Evolutionary conservation across 2,888 invertebrate species (phyloP).

Genomic region (Agriotes lineatus): DNA sequence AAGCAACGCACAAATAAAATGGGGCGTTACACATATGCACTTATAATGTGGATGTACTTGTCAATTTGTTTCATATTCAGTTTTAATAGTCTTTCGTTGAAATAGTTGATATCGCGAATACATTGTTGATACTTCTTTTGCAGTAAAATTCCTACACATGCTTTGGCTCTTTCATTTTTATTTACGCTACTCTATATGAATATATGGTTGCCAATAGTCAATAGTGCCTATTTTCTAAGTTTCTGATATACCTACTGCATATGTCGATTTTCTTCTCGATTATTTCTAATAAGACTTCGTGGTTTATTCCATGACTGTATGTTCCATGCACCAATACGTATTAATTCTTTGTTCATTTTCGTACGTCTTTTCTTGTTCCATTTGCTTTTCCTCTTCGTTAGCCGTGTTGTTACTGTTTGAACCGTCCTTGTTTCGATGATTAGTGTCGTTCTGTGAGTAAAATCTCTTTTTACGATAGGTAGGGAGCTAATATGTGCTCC

Average conservation of each 20-base stretch:
- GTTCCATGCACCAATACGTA: neutral
- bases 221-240: too few relatives aligned
- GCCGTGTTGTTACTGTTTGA: neutral
- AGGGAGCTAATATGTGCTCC: neutral
- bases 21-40: too few relatives aligned
- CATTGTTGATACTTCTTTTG: too few relatives aligned
- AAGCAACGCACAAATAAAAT: too few relatives aligned
- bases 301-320: too few relatives aligned
- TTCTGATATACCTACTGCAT: neutral
- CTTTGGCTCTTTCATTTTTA: neutral
- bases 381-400: neutral
- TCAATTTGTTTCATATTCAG: too few relatives aligned
- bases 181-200: too few relatives aligned
- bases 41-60: neutral
- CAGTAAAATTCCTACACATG: neutral
- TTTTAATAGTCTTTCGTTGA: neutral
- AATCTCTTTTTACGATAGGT: neutral
- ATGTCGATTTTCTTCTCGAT: too few relatives aligned
- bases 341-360: neutral
- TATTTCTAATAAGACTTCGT: neutral
- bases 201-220: too few relatives aligned
- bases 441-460: neutral
- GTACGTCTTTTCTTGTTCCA: neutral
- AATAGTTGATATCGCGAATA: neutral
- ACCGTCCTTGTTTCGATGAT: neutral